Evolutionary conservation across 1,140 invertebrate species (phyloP), one percentile per base, ranked within the genome.

Genomic region (Drosophila ogumai): DNA sequence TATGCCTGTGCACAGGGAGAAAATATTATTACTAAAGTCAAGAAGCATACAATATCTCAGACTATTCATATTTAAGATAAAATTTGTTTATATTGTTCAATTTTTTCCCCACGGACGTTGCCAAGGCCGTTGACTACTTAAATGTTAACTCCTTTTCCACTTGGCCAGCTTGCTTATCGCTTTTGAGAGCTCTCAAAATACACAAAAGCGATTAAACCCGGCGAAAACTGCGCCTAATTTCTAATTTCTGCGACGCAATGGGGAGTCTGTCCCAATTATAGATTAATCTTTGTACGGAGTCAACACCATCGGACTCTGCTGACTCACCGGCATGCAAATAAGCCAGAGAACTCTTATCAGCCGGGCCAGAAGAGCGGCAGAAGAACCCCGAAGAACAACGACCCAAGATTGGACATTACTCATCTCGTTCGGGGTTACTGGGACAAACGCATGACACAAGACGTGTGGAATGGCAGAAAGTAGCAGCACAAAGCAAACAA

Each of bases 251-350:
- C 65, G 46, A n/a, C 60, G 65, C 65, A 68, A 38, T 25, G 56
- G 38, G 61, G 40, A 17, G 19, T 61, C 63, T 28, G n/a, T 36
- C 41, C 57, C 36, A 69, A 66, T 69, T 69, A 52, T 36, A 52
- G 60, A 66, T 69, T 67, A 44, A 55, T 67, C 47, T 69, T 40
- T 36, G 36, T 52, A 44, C n/a, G 17, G 22, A 44, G 58, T 36
- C 59, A 65, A 68, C 65, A 67, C 31, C 43, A 38, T 38, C 19
- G 15, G 34, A 6, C 43, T 15, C 28, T 44, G 32, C 49, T 28
- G 69, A 72, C n/a, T 72, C 69, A 72, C 40, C 40, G 36, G 31
- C n/a, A 36, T 50, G 54, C 65, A 72, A 72, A 71, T 59, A 72
- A 31, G 28, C 36, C 32, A 38, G 66, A 36, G 6, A 58, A 59